These are phyloP conservation scores for Heliconius himera DNA, from an alignment of 1,140 invertebrate species.

Conservation along the genomic window DNA sequence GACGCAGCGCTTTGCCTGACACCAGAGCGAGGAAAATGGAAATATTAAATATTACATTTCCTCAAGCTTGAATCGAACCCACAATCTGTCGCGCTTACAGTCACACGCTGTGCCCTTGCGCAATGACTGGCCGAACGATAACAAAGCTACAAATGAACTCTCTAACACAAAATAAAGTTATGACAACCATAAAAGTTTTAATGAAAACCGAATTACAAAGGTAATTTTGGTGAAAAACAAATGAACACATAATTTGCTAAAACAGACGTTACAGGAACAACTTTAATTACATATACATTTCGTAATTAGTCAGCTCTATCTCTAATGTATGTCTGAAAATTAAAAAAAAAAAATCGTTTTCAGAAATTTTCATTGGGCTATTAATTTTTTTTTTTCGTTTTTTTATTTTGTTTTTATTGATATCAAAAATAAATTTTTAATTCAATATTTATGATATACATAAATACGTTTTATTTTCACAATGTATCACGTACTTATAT, in stretches of 20 bases:
- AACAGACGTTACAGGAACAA: neutral
- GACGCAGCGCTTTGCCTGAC: too few species aligned
- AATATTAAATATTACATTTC: too few species aligned
- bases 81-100: too few species aligned
- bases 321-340: neutral
- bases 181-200: neutral
- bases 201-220: neutral
- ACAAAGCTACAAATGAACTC: too few species aligned
- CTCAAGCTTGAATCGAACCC: too few species aligned
- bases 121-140: neutral
- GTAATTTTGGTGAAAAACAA: neutral
- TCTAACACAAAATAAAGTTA: neutral
- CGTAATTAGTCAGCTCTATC: neutral
- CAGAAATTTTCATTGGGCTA: neutral
- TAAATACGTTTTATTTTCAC: too few species aligned
- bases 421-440: too few species aligned
- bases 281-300: slow-evolving; percentile 4
- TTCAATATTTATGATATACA: too few species aligned
- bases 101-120: too few species aligned
- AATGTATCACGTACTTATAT: too few species aligned
- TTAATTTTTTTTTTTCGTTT: neutral
- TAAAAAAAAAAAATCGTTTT: neutral
- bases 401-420: too few species aligned
- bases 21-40: too few species aligned
- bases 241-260: neutral